phyloP scores from a whole-genome alignment of 2,797 vertebrate genomes.

The Sciurus vulgaris region DNA sequence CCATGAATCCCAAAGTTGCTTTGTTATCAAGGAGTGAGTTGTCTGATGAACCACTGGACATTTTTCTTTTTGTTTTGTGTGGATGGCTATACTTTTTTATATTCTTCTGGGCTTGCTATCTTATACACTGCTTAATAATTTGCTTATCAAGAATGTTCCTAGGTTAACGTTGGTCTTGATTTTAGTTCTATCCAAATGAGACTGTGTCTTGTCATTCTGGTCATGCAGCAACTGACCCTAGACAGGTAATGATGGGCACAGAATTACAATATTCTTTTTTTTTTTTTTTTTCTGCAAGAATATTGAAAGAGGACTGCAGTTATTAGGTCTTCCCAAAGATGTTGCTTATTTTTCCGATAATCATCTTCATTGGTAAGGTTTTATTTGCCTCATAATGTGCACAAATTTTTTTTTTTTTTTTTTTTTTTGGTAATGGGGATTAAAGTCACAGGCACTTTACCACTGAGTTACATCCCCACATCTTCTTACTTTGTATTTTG shows the following conservation, averaged over 20 bases:
- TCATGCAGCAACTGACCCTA: background rate
- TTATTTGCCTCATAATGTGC: background rate
- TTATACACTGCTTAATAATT: background rate
- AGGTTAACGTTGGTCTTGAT: background rate
- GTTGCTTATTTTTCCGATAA: conserved; percentile 20
- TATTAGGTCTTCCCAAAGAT: background rate
- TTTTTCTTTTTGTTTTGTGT: background rate
- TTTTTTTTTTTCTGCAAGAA: background rate
- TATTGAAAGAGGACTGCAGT: background rate
- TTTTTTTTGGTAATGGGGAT: too few relatives aligned
- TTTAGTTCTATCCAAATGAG: conserved; percentile 6
- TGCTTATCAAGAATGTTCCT: conserved; percentile 31
- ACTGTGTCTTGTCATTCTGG: background rate
- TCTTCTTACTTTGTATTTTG: too few relatives aligned
- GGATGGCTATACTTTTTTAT: background rate
- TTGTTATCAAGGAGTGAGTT: background rate
- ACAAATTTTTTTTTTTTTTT: background rate
- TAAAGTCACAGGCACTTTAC: too few relatives aligned
- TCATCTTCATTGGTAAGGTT: background rate
- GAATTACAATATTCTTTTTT: background rate
- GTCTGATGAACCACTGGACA: background rate
- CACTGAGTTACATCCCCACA: too few relatives aligned
- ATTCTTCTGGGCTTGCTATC: background rate
- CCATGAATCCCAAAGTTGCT: background rate
- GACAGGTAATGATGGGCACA: background rate